Base-by-base conservation (phyloP, 2,888 invertebrate genomes). In the Macaria liturata region DNA sequence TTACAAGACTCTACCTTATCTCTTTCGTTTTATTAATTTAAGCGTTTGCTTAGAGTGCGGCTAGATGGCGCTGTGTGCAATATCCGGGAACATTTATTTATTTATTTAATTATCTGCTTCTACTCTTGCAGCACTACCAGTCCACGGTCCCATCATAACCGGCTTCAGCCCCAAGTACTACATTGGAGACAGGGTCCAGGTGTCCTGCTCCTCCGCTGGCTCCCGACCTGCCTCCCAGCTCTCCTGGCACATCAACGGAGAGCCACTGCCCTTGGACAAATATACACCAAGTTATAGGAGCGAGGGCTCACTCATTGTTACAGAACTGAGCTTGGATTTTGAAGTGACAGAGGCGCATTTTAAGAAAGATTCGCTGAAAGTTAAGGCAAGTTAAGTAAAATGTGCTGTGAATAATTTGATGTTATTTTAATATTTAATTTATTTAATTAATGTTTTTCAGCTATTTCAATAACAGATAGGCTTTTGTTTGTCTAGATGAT, bases 161-260 rank as follows among this genome's bases (percentile, higher is more conserved):
- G 96, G 96, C 49, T 94, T 95, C 51, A 93, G 93, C 67, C 93
- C 94, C 31, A 93, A 95, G 60, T 97, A 96, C 88, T 95, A 94
- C 80, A 93, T 95, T 57, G 95, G 95, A 40, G 96, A 96, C 76
- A 93, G 92, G 53, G 95, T 96, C 50, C 92, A 93, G 64, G 94
- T 95, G 66, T 96, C 95, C 86, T 97, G 97, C 88, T 95, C 95
- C 31, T 96, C 96, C 50, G 95, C 94, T 31, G 92, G 94, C 67
- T 96, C 96, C 45, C 94, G 94, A 73, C 96, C 96, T 5, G 94
- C 95, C 4, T 95, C 95, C 61, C 93, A 94, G 72, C 93, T 97
- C 63, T 94, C 94, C 68, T 97, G 97, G 97, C 95, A 95, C 91
- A 95, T 97, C 84, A 97, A 97, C 84, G 96, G 95, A 46, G 95